Base-by-base conservation (phyloP, 1,140 invertebrate species). In the Venturia canescens region DNA sequence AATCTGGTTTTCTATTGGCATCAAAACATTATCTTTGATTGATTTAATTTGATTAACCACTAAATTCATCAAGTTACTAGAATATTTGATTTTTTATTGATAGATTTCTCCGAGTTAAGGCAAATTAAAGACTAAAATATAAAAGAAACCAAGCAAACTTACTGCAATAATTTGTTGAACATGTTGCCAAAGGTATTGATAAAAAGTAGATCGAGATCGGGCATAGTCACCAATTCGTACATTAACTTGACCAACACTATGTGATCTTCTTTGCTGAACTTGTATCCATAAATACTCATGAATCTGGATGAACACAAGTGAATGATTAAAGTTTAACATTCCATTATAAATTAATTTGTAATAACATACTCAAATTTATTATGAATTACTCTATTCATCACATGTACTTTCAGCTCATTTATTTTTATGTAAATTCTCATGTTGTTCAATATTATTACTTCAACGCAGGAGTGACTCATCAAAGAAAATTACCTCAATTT, bases 181-280 rank as follows among this genome's bases (percentile, higher is more conserved):
- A 93, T 90, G 27, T 91, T 91, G n/a, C 91, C 92, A 91, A 96
- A 96, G 86, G 95, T 95, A 82, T 94, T 93, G 38, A 97, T 92
- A 81, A 96, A 92, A 81, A 93, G 93, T 80, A 95, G 93, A 88
- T 98, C 96, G 57, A 97, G 92, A 84, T 97, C 94, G 79, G 96
- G 95, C 85, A 96, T 95, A 15, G 94, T 94, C 6, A 97, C 88
- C 48, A 98, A 87, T 88, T 97, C 95, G 89, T 96, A 97, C 70
- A 96, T 93, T 50, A 98, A 88, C 87, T 97, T 95, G n/a, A 99
- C 94, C 26, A 99, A 94, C n/a, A 93, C 88, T 27, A 99, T 94
- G 88, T 99, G 98, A 89, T 98, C 97, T 85, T 96, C 95, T 91
- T 98, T 98, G 2, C 95, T 95, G 91, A 99, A 98, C 87, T 96